These are phyloP conservation scores for Salvator merianae DNA, from an alignment of 2,113 vertebrate species.

Conservation along the genomic window DNA sequence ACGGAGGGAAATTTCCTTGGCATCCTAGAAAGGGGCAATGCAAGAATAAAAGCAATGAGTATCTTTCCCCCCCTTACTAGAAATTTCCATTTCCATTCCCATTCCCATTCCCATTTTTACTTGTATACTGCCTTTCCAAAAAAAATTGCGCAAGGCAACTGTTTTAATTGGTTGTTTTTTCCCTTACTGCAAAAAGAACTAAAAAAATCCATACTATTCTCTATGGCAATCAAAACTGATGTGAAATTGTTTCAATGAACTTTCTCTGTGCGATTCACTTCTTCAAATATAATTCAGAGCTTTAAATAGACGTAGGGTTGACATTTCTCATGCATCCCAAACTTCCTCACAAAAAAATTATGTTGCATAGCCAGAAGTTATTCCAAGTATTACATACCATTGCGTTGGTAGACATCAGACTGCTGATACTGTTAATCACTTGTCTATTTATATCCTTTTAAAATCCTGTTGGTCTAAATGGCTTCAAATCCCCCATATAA, in stretches of 20 bases:
- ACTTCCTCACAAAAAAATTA: neutral
- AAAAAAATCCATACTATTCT: neutral
- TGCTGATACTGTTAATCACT: constrained; percentile 27
- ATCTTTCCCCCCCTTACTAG: no score
- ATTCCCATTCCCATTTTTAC: no score
- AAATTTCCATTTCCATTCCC: no score
- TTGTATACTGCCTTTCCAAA: no score
- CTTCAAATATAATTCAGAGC: constrained; percentile 16
- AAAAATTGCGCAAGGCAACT: no score
- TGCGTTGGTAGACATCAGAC: constrained; percentile 2
- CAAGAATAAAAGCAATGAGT: no score
- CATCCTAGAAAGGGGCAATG: no score
- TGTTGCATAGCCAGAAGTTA: constrained; percentile 21
- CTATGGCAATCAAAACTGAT: neutral
- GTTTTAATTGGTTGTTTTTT: neutral
- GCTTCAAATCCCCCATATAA: neutral
- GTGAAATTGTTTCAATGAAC: constrained; percentile 6
- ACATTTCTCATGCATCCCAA: constrained; percentile 23
- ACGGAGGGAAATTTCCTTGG: no score
- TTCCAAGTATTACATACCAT: constrained; percentile 26
- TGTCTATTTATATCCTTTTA: constrained; percentile 37
- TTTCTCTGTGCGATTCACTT: constrained; percentile 8
- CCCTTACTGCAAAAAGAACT: neutral
- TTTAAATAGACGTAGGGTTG: constrained; percentile 26
- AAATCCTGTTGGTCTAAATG: neutral